Base-by-base conservation (phyloP, 2,888 invertebrate genomes). In the Melanotus villosus region DNA sequence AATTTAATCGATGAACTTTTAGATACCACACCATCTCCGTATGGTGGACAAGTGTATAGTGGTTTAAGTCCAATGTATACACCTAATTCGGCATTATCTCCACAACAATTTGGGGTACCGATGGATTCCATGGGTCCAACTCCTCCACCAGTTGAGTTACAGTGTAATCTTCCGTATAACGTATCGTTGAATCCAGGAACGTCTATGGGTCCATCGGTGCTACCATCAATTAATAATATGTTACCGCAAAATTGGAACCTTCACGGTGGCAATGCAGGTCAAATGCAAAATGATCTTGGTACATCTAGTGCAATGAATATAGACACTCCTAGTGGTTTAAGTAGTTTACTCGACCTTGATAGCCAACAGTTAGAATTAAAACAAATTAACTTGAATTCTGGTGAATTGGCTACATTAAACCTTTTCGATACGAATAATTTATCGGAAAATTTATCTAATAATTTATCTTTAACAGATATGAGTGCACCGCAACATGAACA, bases 401-500 rank as follows among this genome's bases (percentile, higher is more conserved):
- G 81, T 6, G 86, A 86, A 43, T 74, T 86, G 9, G 82, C 81
- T 2, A 77, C 74, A 10, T 71, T 79, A 38, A 77, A 72, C 54
- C 34, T 72, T 12, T 75, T 82, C 16, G 82, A 85, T 50, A 83
- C 85, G 6, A 83, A 82, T 19, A 82, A 83, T 56, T 79, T 87
- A 9, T 85, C 87, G 0, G 86, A 86, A 43, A 86, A 84, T 74
- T 79, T 87, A 2, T 85, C 85, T 1, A 84, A 83, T 70, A 86
- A 86, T 74, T 77, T 88, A 52, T 86, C 86, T 0, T 78, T 88
- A 63, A 84, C 84, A 0, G 88, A 88, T 64, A 77, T 78, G 18
- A 71, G 66, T 32, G 67, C 68, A 19, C 68, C 77, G 70, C 64
- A 71, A 19, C 75, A 75, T 38, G 77, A 80, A 41, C 79, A 81